These are phyloP conservation scores for Amphiduros pacificus DNA, from an alignment of 2,888 invertebrate species.

Conservation along the genomic window DNA sequence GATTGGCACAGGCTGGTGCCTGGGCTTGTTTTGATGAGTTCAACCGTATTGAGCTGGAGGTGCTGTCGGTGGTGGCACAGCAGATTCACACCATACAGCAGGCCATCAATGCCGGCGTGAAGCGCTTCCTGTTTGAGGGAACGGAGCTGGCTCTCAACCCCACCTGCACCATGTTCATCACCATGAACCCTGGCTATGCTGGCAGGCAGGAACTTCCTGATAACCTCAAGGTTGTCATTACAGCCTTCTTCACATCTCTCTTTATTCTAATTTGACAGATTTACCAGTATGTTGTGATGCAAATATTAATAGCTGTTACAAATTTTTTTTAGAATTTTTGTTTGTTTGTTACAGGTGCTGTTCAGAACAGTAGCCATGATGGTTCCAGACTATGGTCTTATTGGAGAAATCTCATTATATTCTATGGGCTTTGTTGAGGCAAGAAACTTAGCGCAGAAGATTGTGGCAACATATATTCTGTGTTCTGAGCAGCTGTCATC, in stretches of 20 bases:
- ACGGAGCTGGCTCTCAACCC: conserved; percentile 58
- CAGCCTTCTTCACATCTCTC: too few relatives aligned
- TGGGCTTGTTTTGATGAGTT: conserved; percentile 97
- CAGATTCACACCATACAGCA: conserved; percentile 90
- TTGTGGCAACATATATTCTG: conserved; percentile 59
- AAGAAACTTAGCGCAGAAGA: conserved; percentile 60
- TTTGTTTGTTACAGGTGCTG: conserved; percentile 62
- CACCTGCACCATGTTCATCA: conserved; percentile 60
- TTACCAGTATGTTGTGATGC: too few relatives aligned
- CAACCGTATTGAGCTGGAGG: conserved; percentile 89
- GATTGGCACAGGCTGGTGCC: conserved; percentile 77
- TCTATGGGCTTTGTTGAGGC: conserved; percentile 61
- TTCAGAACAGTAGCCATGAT: conserved; percentile 62
- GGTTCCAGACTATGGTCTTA: conserved; percentile 61
- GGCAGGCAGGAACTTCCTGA: conserved; percentile 61
- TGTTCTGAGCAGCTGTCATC: conserved; percentile 61
- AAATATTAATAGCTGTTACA: background rate
- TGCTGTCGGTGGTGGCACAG: conserved; percentile 90
- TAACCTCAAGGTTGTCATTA: conserved; percentile 59
- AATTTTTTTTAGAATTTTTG: background rate
- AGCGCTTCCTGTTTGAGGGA: conserved; percentile 73
- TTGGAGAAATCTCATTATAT: conserved; percentile 61
- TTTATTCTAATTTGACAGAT: too few relatives aligned
- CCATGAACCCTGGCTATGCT: conserved; percentile 62
- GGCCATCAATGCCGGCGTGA: conserved; percentile 78